Percentiles rank a stretch among this genome's conserved stretches.
These are phyloP conservation scores for Drosophila neonasuta DNA, from an alignment of 2,888 invertebrate species.

Conservation along the genomic window DNA sequence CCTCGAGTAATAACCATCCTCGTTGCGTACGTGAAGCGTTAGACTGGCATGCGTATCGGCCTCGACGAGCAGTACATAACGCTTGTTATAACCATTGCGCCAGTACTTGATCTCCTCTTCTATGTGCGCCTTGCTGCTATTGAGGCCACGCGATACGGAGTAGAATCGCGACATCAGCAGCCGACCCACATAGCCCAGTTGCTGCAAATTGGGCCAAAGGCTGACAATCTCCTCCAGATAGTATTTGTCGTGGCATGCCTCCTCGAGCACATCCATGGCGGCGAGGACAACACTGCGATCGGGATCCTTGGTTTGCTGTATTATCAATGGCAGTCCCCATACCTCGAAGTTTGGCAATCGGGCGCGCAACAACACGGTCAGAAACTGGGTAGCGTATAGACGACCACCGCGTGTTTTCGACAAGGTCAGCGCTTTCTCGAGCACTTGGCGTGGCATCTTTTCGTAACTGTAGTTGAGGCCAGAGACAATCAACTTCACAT, in stretches of 20 bases:
- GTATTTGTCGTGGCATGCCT: slow-evolving; percentile 94
- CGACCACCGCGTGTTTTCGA: slow-evolving; percentile 84
- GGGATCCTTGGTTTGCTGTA: slow-evolving; percentile 92
- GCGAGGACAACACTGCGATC: slow-evolving; percentile 90
- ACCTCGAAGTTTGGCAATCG: slow-evolving; percentile 87
- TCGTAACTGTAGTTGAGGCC: slow-evolving; percentile 92
- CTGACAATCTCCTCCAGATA: slow-evolving; percentile 90
- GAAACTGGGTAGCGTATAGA: slow-evolving; percentile 95
- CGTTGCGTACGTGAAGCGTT: slow-evolving; percentile 91
- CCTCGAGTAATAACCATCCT: slow-evolving; percentile 89
- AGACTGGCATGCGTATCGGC: slow-evolving; percentile 93
- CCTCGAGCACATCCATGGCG: slow-evolving; percentile 92
- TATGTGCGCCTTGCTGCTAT: slow-evolving; percentile 86
- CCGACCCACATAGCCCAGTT: slow-evolving; percentile 90
- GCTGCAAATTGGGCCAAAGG: slow-evolving; percentile 87
- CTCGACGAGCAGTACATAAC: slow-evolving; percentile 95
- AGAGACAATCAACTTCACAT: slow-evolving; percentile 95
- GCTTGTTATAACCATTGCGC: slow-evolving; percentile 88
- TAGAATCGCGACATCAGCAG: slow-evolving; percentile 89
- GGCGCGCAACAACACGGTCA: slow-evolving; percentile 92
- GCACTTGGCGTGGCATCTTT: slow-evolving; percentile 85
- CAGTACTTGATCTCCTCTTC: slow-evolving; percentile 90
- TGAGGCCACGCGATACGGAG: slow-evolving; percentile 88
- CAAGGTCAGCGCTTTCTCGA: slow-evolving; percentile 82
- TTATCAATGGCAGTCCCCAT: slow-evolving; percentile 94